Conservation (phyloP, 2,888 invertebrate species). For the Capitulum mitella region DNA sequence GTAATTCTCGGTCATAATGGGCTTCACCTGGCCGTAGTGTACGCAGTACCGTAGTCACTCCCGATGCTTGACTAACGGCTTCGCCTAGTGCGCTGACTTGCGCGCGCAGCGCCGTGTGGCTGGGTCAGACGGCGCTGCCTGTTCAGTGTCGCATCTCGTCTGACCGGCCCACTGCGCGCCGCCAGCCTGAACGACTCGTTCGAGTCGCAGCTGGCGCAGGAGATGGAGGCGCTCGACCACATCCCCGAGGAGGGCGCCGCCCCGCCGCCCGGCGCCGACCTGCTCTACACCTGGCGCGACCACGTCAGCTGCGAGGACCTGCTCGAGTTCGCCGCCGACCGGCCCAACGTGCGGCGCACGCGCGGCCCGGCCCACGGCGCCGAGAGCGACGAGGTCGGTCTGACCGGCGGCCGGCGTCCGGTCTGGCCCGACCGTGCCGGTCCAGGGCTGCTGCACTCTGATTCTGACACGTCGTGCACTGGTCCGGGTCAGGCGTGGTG, state of each 20-base stretch:
- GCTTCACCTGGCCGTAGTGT: too few relatives aligned
- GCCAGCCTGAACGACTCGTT: slow-evolving; percentile 45
- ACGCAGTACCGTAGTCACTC: too few relatives aligned
- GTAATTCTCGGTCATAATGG: too few relatives aligned
- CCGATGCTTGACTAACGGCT: too few relatives aligned
- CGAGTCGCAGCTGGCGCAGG: slow-evolving; percentile 56
- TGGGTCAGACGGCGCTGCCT: not conserved
- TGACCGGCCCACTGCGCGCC: slow-evolving; percentile 14
- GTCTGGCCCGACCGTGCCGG: too few relatives aligned
- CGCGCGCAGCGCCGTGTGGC: not conserved
- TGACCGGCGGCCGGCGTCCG: too few relatives aligned
- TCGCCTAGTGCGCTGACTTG: not conserved
- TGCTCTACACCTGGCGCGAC: slow-evolving; percentile 53
- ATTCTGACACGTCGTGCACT: too few relatives aligned
- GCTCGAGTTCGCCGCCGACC: slow-evolving; percentile 75
- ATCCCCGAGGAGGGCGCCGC: slow-evolving; percentile 47
- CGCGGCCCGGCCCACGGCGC: slow-evolving; percentile 62
- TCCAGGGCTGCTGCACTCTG: too few relatives aligned
- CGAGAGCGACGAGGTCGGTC: slow-evolving; percentile 72
- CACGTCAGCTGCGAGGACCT: slow-evolving; percentile 87
- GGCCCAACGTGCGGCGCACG: slow-evolving; percentile 59
- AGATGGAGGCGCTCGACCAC: slow-evolving; percentile 55
- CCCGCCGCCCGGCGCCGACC: slow-evolving; percentile 28
- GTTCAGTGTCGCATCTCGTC: not conserved
- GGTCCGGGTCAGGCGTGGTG: too few relatives aligned